These are phyloP conservation scores for Boloria selene DNA, from an alignment of 2,888 invertebrate genomes.

Conservation along the genomic window DNA sequence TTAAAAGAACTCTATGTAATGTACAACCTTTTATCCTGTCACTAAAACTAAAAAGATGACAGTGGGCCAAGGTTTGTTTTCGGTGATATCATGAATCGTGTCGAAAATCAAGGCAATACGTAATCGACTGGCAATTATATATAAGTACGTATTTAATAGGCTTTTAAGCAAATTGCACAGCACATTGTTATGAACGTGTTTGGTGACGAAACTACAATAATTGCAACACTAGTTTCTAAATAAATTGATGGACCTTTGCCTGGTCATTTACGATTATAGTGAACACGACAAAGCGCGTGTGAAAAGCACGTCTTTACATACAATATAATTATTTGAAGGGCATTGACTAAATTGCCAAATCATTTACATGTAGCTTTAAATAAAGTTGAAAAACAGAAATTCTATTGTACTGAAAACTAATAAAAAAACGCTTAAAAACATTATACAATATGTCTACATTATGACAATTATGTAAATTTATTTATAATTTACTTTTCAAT, in stretches of 20 bases:
- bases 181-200: background rate
- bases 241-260: slow-evolving; percentile 21
- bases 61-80: slow-evolving; percentile 54
- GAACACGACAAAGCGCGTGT: slow-evolving; percentile 12
- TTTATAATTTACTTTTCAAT: slow-evolving; percentile 18
- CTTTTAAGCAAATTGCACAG: background rate
- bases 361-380: background rate
- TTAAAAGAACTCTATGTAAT: background rate
- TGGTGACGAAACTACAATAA: slow-evolving; percentile 13
- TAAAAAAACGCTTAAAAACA: too few relatives aligned
- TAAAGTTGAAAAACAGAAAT: background rate
- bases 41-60: slow-evolving; percentile 29
- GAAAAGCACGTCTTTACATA: slow-evolving; percentile 6
- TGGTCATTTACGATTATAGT: slow-evolving; percentile 10
- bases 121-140: background rate
- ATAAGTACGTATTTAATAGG: background rate
- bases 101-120: slow-evolving; percentile 42
- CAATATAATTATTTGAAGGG: slow-evolving; percentile 13
- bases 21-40: background rate
- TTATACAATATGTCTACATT: too few relatives aligned
- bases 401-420: too few relatives aligned
- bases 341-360: slow-evolving; percentile 2
- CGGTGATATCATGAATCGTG: slow-evolving; percentile 47
- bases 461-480: too few relatives aligned
- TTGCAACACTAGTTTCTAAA: background rate